A percentile compares a stretch with the other conserved stretches of the same genome.
Conservation (phyloP, 1,140 invertebrate species). For the Drosophila setifemur region DNA sequence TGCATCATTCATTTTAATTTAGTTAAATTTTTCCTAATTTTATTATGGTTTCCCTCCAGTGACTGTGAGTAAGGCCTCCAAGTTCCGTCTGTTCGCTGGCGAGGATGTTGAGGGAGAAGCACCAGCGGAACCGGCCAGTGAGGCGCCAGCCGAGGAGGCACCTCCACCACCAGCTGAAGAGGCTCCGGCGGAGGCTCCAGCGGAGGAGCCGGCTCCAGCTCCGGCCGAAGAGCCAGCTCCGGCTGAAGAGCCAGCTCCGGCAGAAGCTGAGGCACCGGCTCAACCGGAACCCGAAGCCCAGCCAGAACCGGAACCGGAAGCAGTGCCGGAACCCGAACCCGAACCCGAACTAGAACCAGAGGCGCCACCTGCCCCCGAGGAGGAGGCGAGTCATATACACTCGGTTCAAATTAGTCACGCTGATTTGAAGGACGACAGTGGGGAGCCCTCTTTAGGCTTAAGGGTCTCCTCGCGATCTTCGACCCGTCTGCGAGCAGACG, state of each 20-base stretch:
- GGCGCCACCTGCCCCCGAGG: not conserved
- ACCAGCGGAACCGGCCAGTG: constrained; percentile 2
- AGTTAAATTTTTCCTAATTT: not conserved
- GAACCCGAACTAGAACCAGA: not conserved
- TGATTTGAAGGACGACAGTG: not conserved
- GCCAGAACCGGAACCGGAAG: not conserved
- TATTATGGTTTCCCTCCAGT: no score
- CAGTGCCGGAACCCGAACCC: not conserved
- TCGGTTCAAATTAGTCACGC: not conserved
- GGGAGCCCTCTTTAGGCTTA: not conserved
- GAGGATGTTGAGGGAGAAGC: constrained; percentile 41
- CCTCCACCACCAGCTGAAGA: not conserved
- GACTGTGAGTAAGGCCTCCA: constrained; percentile 45
- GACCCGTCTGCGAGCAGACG: not conserved
- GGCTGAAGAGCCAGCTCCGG: constrained; percentile 1
- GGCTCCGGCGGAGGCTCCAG: no score
- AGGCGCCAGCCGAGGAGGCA: constrained; percentile 9
- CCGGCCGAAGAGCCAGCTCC: constrained; percentile 1
- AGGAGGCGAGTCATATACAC: not conserved
- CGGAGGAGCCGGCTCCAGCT: not conserved
- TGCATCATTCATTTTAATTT: not conserved
- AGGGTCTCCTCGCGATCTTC: constrained; percentile 36
- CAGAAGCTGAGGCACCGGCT: not conserved
- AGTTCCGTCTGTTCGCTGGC: constrained; percentile 51
- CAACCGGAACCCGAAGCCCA: not conserved